Percentiles rank a stretch among this genome's conserved stretches.
These are phyloP conservation scores for Megalopta genalis DNA, from an alignment of 1,140 invertebrate species.

Conservation along the genomic window DNA sequence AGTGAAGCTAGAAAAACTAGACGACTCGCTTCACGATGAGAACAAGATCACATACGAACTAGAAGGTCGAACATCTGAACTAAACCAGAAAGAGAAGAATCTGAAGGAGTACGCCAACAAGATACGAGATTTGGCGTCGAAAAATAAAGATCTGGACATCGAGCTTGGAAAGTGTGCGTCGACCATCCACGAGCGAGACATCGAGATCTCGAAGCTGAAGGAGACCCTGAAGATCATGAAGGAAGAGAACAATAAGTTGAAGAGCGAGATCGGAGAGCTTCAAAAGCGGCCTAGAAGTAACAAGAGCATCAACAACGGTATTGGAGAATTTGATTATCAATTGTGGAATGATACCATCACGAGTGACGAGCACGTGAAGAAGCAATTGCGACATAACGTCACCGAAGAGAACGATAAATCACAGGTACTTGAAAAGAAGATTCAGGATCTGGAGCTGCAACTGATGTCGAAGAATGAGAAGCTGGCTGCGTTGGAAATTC, in stretches of 20 bases:
- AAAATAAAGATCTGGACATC: constrained; percentile 64
- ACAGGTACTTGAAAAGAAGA: constrained; percentile 57
- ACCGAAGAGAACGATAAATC: not conserved
- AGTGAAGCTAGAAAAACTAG: constrained; percentile 49
- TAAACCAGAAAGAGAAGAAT: constrained; percentile 30
- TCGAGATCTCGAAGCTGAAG: constrained; percentile 32
- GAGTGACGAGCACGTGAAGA: constrained; percentile 50
- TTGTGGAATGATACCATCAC: too few species aligned
- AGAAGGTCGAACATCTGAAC: constrained; percentile 58
- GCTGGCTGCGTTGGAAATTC: constrained; percentile 71
- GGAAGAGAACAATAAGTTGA: not conserved
- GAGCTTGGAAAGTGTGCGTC: not conserved
- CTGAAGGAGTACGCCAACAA: not conserved
- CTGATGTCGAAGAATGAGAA: constrained; percentile 69
- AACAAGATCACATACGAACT: constrained; percentile 59
- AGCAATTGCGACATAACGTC: constrained; percentile 47
- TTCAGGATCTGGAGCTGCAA: constrained; percentile 66
- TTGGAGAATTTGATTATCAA: too few species aligned
- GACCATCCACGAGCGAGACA: constrained; percentile 37
- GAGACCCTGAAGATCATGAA: not conserved
- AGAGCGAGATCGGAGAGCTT: constrained; percentile 5
- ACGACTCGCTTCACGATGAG: constrained; percentile 56
- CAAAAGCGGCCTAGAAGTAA: constrained; percentile 49
- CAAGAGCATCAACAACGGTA: too few species aligned
- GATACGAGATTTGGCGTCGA: constrained; percentile 45